Evolutionary conservation across 1,140 invertebrate species (phyloP), one percentile per base, ranked within the genome.

Genomic region (Caligus rogercresseyi): DNA sequence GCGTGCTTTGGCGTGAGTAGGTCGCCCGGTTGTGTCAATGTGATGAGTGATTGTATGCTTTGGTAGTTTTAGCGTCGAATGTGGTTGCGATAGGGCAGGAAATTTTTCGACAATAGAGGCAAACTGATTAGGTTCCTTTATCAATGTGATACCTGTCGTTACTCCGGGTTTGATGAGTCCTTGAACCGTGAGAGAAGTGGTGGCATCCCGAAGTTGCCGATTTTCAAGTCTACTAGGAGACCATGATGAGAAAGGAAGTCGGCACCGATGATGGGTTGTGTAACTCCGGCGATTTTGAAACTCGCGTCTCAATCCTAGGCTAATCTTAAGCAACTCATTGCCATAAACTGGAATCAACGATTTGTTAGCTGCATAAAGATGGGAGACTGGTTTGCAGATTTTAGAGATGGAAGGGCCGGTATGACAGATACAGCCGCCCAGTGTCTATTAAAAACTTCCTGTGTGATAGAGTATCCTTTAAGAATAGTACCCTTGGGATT

Each of bases 1-100:
- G 23, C 74, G 65, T 16, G 73, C 66, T 60, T 67, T 68, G 18
- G 66, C 62, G 54, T 66, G 66, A 0, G 75, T 70, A 18, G 75
- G 74, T 16, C 67, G 70, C 15, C 71, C 74, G 1, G 68, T 72
- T 26, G 68, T 72, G 23, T 51, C 31, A 11, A 67, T 64, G 19
- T 26, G 65, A 23, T 66, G 65, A n/a, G 52, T n/a, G 2, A 64
- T 25, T 4, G 1, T 52, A 15, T 57, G 55, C 14, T 57, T 52
- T 24, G 55, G 55, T 24, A 21, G 19, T 4, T n/a, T 4, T 1
- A 21, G 18, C 16, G 1, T 3, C 1, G 25, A 4, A 2, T 57
- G 55, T 4, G 55, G 2, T 3, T n/a, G 16, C 4, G 23, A 20
- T 1, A 57, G 18, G 14, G 16, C 19, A 26, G 55, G 55, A 24